Evolutionary conservation across 2,797 vertebrate genomes (phyloP), one percentile per base, ranked within the genome.

Genomic region (Myiothlypis chrysogaster): DNA sequence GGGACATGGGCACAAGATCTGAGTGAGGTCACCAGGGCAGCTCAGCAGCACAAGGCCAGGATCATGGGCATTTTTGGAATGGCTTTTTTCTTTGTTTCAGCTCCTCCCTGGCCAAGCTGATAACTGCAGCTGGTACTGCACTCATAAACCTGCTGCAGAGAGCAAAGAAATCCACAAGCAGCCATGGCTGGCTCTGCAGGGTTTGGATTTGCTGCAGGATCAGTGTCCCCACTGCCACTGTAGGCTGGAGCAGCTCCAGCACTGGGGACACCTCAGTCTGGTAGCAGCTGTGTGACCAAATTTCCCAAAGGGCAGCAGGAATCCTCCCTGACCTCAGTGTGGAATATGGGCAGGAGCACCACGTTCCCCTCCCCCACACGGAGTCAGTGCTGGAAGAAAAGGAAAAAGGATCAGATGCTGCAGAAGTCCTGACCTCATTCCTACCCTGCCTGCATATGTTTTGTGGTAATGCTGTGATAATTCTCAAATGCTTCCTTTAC

Each of bases 291-390:
- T 18, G 37, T 53, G 32, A 34, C 17, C 43, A 35, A 28, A 87
- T 47, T 55, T 65, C 78, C 35, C 20, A 16, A 64, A 82, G 56
- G 41, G 25, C 3, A 6, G 32, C 43, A 43, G 47, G 17, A 37
- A 75, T 66, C 52, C 17, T 75, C n/a, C 47, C 50, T 34, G 34
- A 20, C 41, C 52, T 35, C 47, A n/a, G 37, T n/a, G 27, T 1
- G 2, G 57, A 46, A 64, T 10, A 30, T 0, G 1, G 44, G 39
- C n/a, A 70, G 90, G 22, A 94, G 22, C 37, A 52, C 20, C 7
- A 1, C 6, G 10, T 2, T 34, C 28, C 14, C 12, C 28, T 69
- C 52, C 60, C 70, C 65, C 44, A 18, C 0, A 0, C 0, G 0
- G 6, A 46, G 68, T 34, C 2, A 0, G 39, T 6, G 30, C 49